Evolutionary conservation across 2,888 invertebrate genomes (phyloP), one percentile per base, ranked within the genome.

Genomic region (Diplolepis rosae): DNA sequence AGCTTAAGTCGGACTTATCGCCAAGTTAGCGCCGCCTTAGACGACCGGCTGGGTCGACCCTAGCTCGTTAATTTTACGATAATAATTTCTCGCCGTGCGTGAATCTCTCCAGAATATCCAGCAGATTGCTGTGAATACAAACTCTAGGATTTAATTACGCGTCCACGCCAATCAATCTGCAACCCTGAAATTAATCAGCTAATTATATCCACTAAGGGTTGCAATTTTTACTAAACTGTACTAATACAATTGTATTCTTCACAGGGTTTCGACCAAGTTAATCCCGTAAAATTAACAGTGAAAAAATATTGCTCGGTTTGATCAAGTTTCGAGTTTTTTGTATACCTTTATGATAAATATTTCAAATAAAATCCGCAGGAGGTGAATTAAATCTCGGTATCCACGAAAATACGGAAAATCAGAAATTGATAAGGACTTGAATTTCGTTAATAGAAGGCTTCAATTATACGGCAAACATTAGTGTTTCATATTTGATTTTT

Each of bases 51-150:
- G 65, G 69, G 67, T 70, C 67, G 45, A 74, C 66, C 66, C 52
- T 30, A 2, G 74, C 72, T 72, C 70, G 70, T 74, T 74, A 72
- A 74, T 74, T 74, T 72, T 66, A 70, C 68, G 74, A 66, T 72
- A 72, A 74, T 74, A 74, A 74, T 74, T 74, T 74, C 70, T 72
- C 66, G 70, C 68, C 68, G 72, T 72, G 71, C 72, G 72, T 72
- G 74, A 74, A 74, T 68, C 70, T 72, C 52, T 61, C n/a, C 51
- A 70, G 45, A 54, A 45, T 69, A 69, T 70, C 56, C 70, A 70
- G 70, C 68, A 70, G 68, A 42, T 11, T n/a, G 15, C 35, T 66
- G 52, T 45, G 15, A 30, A 69, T 67, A 67, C 35, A 65, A 66
- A 72, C 72, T 28, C 28, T 54, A 61, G 70, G 70, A 72, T 74